Base-by-base conservation (phyloP, 2,797 vertebrate species). In the Tolypeutes matacus region DNA sequence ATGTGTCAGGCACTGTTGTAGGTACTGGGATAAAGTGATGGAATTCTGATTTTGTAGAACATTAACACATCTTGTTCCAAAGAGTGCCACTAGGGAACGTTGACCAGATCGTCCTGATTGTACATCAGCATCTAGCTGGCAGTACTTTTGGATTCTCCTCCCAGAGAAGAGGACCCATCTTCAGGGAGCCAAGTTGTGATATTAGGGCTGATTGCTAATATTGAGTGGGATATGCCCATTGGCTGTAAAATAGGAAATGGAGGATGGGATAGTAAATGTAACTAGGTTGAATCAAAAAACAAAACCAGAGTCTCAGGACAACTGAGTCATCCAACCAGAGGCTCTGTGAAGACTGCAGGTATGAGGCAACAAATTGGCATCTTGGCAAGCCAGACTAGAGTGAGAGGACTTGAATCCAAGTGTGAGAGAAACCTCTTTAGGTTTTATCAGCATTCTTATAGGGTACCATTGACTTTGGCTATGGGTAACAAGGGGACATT, bases 291-390 rank as follows among this genome's bases (percentile, higher is more conserved):
- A 86, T 62, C 34, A 39, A 83, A 87, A 69, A 87, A 58, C 18
- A 76, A 95, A 94, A 53, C 14, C n/a, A 20, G 65, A 29, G 39
- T 39, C 87, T 91, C 49, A 87, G 53, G 49, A 75, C 42, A 69
- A 67, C 62, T 34, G 51, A 64, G 34, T 83, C 36, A 86, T 42
- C 29, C 14, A 31, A 27, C n/a, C 31, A 62, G 34, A 89, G 31
- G 29, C 73, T 64, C 34, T 39, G 64, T 36, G 42, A 36, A 84
- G 76, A 75, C n/a, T 75, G 42, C 12, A 70, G 75, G 46, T 69
- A 64, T 84, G 81, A 60, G 27, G 18, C 34, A 75, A 75, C 17
- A 49, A 65, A 75, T 76, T 11, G 49, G 13, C 21, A 12, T 86
- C 39, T 73, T 42, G 88, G 58, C 70, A 76, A 92, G 58, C 10